phyloP scores from a whole-genome alignment of 2,888 invertebrate genomes.

The Tinea semifulvella region DNA sequence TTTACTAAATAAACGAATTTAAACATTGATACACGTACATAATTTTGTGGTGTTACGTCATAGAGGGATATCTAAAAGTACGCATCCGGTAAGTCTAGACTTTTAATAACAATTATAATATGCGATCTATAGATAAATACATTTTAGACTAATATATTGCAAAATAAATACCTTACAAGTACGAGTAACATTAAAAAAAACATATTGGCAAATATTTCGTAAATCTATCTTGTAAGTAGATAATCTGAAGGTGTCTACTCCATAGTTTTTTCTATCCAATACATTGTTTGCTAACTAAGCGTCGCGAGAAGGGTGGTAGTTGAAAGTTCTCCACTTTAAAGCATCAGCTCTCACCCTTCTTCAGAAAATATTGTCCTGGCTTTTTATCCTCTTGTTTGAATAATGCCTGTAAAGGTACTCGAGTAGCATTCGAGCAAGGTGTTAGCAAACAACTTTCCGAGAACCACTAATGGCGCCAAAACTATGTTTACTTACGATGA shows the following conservation, averaged over 20 bases:
- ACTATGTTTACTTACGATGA: slow-evolving; percentile 53
- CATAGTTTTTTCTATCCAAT: slow-evolving; percentile 17
- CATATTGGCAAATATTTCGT: too few species aligned
- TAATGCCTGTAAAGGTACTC: slow-evolving; percentile 62
- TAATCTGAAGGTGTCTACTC: slow-evolving; percentile 14
- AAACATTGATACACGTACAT: too few species aligned
- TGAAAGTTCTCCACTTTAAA: slow-evolving; percentile 63
- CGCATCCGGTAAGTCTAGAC: too few species aligned
- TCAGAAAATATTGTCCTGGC: slow-evolving; percentile 62
- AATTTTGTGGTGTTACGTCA: too few species aligned
- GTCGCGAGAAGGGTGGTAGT: slow-evolving; percentile 27
- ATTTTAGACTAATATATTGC: too few species aligned
- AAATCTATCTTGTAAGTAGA: too few species aligned
- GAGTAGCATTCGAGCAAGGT: slow-evolving; percentile 58
- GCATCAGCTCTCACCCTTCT: slow-evolving; percentile 52
- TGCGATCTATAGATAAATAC: too few species aligned
- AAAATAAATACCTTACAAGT: too few species aligned
- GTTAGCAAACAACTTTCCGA: slow-evolving; percentile 52
- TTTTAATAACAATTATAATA: too few species aligned
- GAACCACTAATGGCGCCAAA: slow-evolving; percentile 47
- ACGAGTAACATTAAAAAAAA: too few species aligned
- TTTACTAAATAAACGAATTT: too few species aligned
- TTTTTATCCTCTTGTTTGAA: slow-evolving; percentile 66
- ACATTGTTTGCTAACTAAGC: slow-evolving; percentile 64
- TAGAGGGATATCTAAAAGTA: too few species aligned